phyloP scores from a whole-genome alignment of 1,140 invertebrate species.

The Musca vetustissima region DNA sequence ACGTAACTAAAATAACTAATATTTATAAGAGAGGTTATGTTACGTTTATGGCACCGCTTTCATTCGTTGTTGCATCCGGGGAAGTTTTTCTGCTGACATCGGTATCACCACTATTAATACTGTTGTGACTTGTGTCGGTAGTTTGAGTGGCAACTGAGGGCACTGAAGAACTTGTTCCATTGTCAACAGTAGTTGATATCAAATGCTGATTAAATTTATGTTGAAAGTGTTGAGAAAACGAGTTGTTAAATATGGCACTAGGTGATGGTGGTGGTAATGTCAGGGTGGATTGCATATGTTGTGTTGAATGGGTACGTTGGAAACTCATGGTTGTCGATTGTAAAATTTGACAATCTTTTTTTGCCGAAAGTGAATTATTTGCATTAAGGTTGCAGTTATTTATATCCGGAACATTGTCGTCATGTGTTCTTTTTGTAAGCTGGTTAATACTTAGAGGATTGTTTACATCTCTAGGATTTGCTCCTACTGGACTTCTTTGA shows the following conservation, averaged over 20 bases:
- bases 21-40: constrained; percentile 36
- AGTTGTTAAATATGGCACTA: constrained; percentile 19
- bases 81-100: constrained; percentile 30
- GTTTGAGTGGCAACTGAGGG: not conserved
- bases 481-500: constrained; percentile 74
- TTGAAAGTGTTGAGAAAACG: constrained; percentile 42
- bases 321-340: not conserved
- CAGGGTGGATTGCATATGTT: not conserved
- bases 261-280: not conserved
- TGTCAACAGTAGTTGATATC: constrained; percentile 23
- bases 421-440: constrained; percentile 63
- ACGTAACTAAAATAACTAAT: too few relatives aligned
- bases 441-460: constrained; percentile 88
- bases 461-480: constrained; percentile 87
- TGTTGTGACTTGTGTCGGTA: constrained; percentile 23
- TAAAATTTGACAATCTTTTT: not conserved
- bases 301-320: not conserved
- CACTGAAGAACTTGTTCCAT: not conserved
- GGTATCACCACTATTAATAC: constrained; percentile 16
- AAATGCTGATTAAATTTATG: constrained; percentile 40
- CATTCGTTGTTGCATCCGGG: constrained; percentile 32
- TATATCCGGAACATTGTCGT: constrained; percentile 28
- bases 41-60: constrained; percentile 50
- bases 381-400: not conserved
- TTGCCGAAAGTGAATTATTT: not conserved